phyloP scores from a whole-genome alignment of 2,113 vertebrate species.

The Nothobranchius furzeri region DNA sequence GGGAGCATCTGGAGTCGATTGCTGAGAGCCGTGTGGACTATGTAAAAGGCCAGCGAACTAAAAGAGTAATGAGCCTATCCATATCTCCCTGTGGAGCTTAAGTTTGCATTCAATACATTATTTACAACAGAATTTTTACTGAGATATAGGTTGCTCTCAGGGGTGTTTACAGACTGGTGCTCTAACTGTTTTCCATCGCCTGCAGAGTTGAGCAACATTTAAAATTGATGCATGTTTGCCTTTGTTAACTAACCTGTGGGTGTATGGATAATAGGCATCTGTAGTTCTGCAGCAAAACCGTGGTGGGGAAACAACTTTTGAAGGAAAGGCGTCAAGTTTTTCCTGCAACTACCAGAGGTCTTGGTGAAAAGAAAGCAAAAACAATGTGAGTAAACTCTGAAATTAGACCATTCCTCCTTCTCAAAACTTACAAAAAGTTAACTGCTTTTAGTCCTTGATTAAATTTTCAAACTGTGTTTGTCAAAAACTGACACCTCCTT shows the following conservation, averaged over 20 bases:
- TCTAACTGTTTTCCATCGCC: constrained; percentile 69
- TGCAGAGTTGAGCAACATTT: constrained; percentile 44
- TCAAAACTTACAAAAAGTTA: background rate
- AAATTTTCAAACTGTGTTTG: no score
- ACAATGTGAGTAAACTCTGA: no score
- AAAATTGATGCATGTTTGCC: constrained; percentile 31
- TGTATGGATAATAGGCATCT: constrained; percentile 20
- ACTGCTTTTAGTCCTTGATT: no score
- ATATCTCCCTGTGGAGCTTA: constrained; percentile 73
- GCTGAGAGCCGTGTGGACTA: constrained; percentile 57
- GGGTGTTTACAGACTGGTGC: constrained; percentile 69
- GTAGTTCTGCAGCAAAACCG: background rate
- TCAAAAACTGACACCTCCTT: no score
- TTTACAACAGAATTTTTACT: constrained; percentile 78
- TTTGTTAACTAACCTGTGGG: constrained; percentile 35
- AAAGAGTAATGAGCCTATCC: constrained; percentile 76
- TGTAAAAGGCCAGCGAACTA: constrained; percentile 68
- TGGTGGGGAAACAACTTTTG: constrained; percentile 4
- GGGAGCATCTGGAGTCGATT: constrained; percentile 64
- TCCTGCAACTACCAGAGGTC: background rate
- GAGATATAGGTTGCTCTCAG: constrained; percentile 74
- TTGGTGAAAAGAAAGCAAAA: no score
- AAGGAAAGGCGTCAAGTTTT: constrained; percentile 2
- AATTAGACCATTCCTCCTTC: no score
- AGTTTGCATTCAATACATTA: constrained; percentile 82